Evolutionary conservation across 2,888 invertebrate species (phyloP).

Genomic region (Hypselothyrea guttata): DNA sequence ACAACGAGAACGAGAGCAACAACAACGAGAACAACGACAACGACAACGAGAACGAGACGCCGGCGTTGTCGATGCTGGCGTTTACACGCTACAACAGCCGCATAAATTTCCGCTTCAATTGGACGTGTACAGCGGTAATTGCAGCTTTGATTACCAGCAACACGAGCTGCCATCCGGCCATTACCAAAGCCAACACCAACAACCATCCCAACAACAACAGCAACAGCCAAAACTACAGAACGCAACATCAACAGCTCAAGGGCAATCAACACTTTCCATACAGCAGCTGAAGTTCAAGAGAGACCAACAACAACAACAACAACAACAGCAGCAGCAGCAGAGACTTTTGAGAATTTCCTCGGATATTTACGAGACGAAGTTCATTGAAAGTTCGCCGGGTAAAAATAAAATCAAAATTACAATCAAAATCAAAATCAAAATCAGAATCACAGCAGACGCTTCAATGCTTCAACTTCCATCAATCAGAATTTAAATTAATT

Average conservation of each 20-base stretch:
- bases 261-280: slow-evolving; percentile 57
- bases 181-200: slow-evolving; percentile 40
- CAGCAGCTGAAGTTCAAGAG: slow-evolving; percentile 21
- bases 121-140: slow-evolving; percentile 70
- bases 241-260: slow-evolving; percentile 37
- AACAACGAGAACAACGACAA: no score
- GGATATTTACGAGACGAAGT: slow-evolving; percentile 72
- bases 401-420: slow-evolving; percentile 31
- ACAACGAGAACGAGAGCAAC: no score
- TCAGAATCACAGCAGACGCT: slow-evolving; percentile 45
- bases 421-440: slow-evolving; percentile 8
- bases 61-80: slow-evolving; percentile 48
- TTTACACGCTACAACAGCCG: slow-evolving; percentile 75
- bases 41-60: no score
- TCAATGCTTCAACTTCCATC: slow-evolving; percentile 45
- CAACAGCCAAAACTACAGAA: slow-evolving; percentile 21
- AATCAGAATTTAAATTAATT: slow-evolving; percentile 74
- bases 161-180: slow-evolving; percentile 55
- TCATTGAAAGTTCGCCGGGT: slow-evolving; percentile 76
- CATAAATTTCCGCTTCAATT: slow-evolving; percentile 77
- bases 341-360: slow-evolving; percentile 44
- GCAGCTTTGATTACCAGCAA: slow-evolving; percentile 68
- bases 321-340: no score
- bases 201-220: slow-evolving; percentile 24
- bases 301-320: no score